Evolutionary conservation across 2,888 invertebrate species (phyloP).

Genomic region (Reticulitermes lucifugus): DNA sequence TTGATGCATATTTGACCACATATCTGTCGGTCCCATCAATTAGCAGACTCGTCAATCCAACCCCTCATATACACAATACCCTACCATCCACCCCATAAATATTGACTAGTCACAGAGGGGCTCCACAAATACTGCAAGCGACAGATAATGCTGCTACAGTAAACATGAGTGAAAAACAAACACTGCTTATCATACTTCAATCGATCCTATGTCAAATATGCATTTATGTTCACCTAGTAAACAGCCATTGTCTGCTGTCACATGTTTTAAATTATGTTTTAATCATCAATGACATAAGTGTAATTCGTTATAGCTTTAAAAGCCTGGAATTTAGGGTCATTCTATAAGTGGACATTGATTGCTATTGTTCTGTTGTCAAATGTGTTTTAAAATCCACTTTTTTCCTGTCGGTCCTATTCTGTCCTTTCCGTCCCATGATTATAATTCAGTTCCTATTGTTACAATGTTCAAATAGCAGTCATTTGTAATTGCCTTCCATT

Average conservation of each 20-base stretch:
- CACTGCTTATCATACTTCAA: slow-evolving; percentile 15
- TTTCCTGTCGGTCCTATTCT: not conserved
- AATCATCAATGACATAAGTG: not conserved
- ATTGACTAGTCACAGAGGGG: not conserved
- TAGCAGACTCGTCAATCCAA: slow-evolving; percentile 21
- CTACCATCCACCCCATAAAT: slow-evolving; percentile 1
- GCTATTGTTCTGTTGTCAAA: not conserved
- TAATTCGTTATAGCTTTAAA: not conserved
- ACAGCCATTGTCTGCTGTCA: not conserved
- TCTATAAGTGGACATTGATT: not conserved
- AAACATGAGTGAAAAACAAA: slow-evolving; percentile 24
- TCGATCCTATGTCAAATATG: slow-evolving; percentile 1
- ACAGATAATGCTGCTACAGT: slow-evolving; percentile 21
- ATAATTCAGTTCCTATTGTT: slow-evolving; percentile 5
- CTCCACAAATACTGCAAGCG: slow-evolving; percentile 17
- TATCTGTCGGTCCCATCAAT: slow-evolving; percentile 15
- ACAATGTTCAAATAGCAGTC: not conserved
- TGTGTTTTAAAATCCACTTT: not conserved
- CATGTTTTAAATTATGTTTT: not conserved
- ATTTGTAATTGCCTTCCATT: not conserved
- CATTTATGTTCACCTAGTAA: not conserved
- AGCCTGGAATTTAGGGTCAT: not conserved
- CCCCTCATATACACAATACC: not conserved
- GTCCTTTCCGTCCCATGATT: not conserved
- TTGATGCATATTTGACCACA: slow-evolving; percentile 11